Conservation (phyloP, 2,888 invertebrate species). For the Acanthacorydalis orientalis region DNA sequence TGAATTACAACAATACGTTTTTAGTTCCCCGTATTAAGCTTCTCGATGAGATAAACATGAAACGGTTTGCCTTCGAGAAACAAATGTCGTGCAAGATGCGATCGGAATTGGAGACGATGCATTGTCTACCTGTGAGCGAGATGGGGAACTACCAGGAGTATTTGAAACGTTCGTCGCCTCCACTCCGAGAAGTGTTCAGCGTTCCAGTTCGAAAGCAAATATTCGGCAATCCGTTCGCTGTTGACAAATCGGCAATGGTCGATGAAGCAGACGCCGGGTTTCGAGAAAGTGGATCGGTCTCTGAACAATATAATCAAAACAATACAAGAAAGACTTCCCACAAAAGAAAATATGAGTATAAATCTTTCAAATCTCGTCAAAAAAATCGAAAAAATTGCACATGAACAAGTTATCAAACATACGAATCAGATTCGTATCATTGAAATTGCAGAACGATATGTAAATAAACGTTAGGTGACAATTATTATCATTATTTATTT, state of each 20-base stretch:
- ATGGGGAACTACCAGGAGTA: conserved; percentile 99
- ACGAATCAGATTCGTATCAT: no score
- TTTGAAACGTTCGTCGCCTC: conserved; percentile 81
- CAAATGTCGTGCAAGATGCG: conserved; percentile 54
- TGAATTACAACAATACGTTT: conserved; percentile 74
- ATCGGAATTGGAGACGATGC: conserved; percentile 81
- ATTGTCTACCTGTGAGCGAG: conserved; percentile 88
- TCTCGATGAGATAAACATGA: conserved; percentile 81
- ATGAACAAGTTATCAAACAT: no score
- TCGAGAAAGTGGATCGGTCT: not conserved
- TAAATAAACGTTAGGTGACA: no score
- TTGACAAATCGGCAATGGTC: conserved; percentile 70
- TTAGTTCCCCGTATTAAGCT: conserved; percentile 81
- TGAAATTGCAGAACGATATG: no score
- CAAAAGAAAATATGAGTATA: no score
- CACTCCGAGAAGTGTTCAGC: conserved; percentile 85
- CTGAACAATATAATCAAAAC: no score
- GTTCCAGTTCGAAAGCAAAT: conserved; percentile 91
- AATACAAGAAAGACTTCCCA: no score
- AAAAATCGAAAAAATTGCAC: no score
- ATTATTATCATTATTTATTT: no score
- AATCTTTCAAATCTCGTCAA: no score
- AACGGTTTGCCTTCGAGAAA: conserved; percentile 87
- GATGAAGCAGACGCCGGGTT: conserved; percentile 84
- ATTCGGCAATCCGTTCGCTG: conserved; percentile 99